Conservation (phyloP, 2,113 vertebrate genomes). For the Calonectris borealis region DNA sequence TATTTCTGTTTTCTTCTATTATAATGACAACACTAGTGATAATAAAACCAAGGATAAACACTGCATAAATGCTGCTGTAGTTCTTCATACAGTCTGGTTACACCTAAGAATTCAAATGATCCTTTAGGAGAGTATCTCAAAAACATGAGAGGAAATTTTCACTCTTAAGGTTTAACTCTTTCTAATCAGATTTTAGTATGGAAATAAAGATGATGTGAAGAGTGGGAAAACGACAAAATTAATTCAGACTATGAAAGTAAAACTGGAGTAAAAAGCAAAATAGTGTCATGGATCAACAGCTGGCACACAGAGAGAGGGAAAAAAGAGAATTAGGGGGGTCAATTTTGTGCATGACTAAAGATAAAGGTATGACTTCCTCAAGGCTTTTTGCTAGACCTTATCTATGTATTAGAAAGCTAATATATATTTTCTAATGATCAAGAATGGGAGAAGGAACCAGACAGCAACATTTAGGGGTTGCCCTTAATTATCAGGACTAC, state of each 20-base stretch:
- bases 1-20: not conserved
- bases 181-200: not conserved
- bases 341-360: not conserved
- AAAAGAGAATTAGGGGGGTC: not conserved
- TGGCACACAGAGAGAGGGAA: not conserved
- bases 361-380: not conserved
- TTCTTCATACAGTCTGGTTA: not conserved
- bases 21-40: not conserved
- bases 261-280: not conserved
- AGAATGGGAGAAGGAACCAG: not conserved
- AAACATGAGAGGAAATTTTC: not conserved
- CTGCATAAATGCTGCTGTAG: not conserved
- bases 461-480: not conserved
- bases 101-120: not conserved
- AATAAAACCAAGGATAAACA: not conserved
- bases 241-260: not conserved
- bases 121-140: not conserved
- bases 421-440: not conserved
- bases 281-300: not conserved
- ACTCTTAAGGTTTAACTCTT: not conserved
- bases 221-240: not conserved
- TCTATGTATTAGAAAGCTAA: not conserved
- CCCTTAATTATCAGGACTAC: not conserved
- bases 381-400: not conserved
- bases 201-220: not conserved